Conservation (phyloP, 2,888 invertebrate species). For the Melanophora roralis region DNA sequence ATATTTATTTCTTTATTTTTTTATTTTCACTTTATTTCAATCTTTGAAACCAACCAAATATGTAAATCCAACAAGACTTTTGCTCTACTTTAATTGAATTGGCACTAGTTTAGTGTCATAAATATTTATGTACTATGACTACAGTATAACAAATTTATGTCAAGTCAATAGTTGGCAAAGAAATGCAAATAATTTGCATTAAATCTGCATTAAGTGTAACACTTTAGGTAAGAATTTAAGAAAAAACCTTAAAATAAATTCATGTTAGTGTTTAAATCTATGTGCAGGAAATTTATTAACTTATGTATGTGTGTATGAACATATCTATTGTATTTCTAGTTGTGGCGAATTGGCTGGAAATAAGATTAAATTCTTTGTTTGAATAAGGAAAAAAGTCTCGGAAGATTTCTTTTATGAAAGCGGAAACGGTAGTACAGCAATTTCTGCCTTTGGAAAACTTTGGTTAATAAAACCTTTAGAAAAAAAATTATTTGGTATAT, state of each 20-base stretch:
- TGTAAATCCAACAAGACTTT: constrained; percentile 19
- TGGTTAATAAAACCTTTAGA: no score
- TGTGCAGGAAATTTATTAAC: no score
- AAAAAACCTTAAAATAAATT: background rate
- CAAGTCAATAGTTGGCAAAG: constrained; percentile 42
- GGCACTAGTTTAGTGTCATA: constrained; percentile 52
- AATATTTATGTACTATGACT: constrained; percentile 51
- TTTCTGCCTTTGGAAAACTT: no score
- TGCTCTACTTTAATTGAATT: constrained; percentile 53
- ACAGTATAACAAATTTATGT: constrained; percentile 5
- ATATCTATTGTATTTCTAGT: no score
- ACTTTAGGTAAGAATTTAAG: background rate
- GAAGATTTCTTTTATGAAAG: no score
- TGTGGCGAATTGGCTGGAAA: no score
- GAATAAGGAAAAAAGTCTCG: no score
- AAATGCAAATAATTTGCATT: constrained; percentile 4
- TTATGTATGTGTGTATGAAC: no score
- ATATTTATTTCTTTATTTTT: background rate
- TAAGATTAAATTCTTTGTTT: no score
- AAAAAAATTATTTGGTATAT: no score
- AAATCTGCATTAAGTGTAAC: constrained; percentile 16
- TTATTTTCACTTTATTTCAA: background rate
- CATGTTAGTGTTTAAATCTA: background rate
- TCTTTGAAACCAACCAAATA: constrained; percentile 11
- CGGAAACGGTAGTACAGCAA: no score